Base-by-base conservation (phyloP, 2,888 invertebrate genomes). In the Caenorhabditis plicata region DNA sequence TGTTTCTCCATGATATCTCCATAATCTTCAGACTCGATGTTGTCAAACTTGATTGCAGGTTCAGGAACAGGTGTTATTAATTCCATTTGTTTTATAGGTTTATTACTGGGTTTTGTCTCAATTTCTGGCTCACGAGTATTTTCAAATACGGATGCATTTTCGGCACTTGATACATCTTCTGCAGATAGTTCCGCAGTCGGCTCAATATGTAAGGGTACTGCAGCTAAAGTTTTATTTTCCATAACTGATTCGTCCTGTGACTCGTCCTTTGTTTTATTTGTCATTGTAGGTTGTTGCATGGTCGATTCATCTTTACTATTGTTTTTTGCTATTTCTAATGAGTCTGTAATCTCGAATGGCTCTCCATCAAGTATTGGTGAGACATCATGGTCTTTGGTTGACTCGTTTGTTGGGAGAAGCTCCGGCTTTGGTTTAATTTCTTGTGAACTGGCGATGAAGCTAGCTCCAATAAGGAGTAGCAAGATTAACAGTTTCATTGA, bases 11-110 rank as follows among this genome's bases (percentile, higher is more conserved):
- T 64, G 29, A 55, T 65, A 46, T 72, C 73, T 51, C 72, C 75
- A 43, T 74, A 71, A 46, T 77, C 77, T 42, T 74, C 74, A 15
- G 49, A 46, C 31, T 68, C 57, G 39, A 75, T 68, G 47, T 73
- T 71, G 46, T 77, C 77, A 27, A 77, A 73, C 42, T 75, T 74
- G 58, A 77, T 74, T 32, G 73, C 71, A 26, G 71, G 71, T 42
- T 73, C 71, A 29, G 71, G 71, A 31, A 61, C 64, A 42, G 65
- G 60, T 49, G 60, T 61, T 31, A 65, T 52, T n/a, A 22, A 17
- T n/a, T 32, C 31, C n/a, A 33, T 38, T 19, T 46, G 43, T n/a
- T 48, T 31, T 40, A 54, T 56, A 19, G 61, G 48, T 20, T 42
- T 33, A 8, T 51, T 43, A n/a, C 29, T 22, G 15, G 69, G 60